Evolutionary conservation across 2,888 invertebrate species (phyloP), one percentile per base, ranked within the genome.

Genomic region (Anodontia alba): DNA sequence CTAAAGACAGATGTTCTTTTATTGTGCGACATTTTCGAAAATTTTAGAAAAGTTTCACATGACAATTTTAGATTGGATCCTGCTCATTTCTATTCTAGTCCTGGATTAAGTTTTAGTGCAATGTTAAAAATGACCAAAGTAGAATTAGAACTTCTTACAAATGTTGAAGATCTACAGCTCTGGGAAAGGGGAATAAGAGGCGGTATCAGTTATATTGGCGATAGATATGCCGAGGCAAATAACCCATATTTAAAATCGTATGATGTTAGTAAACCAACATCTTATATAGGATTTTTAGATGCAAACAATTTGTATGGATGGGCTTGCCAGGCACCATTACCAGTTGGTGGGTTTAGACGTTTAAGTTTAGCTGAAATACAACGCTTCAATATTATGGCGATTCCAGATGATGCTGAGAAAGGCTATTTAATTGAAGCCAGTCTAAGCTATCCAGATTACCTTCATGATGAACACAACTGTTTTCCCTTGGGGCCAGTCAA

Each of bases 301-400:
- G n/a, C n/a, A n/a, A n/a, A n/a, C n/a, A n/a, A n/a, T n/a, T n/a
- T n/a, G n/a, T n/a, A n/a, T n/a, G 73, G 88, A 79, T 70, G 42
- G 46, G 89, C 89, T 46, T 88, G 92, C 88, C 62, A 68, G 72
- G 87, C 90, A 77, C 83, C 82, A 10, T 66, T 93, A 68, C 91
- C 92, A 23, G 71, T 73, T 62, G 80, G 80, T 26, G 83, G 87
- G 17, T 91, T 92, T 80, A 15, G 83, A 49, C 90, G 89, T 77
- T 73, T 86, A 51, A 69, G 62, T 36, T 57, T 84, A 10, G 57
- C 29, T 12, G 42, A 72, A 42, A 43, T 17, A 3, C 57, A 26
- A 17, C 2, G 29, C 10, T 5, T 57, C 5, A 17, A 57, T 20
- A 26, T 57, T 26, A 5, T 26, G 7, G 3, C 57, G 5, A 17